Conservation (phyloP, 2,888 invertebrate species). For the Pogonocherus hispidulus region DNA sequence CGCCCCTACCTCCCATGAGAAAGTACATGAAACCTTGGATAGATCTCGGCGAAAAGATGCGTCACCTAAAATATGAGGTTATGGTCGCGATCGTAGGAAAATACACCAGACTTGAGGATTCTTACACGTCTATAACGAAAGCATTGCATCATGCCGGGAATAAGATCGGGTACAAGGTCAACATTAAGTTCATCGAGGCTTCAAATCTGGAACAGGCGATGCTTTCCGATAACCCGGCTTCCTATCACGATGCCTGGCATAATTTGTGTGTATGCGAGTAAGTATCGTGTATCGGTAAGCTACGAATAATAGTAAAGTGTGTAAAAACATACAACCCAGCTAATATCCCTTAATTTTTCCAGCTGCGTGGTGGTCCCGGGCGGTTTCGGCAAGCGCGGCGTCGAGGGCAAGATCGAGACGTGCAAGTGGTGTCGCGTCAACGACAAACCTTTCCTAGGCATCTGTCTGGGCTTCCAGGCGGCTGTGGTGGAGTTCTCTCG, state of each 20-base stretch:
- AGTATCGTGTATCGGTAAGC: too few species aligned
- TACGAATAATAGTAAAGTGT: too few species aligned
- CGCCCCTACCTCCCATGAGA: constrained; percentile 75
- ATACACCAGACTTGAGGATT: constrained; percentile 95
- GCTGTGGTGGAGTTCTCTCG: constrained; percentile 96
- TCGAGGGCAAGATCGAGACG: constrained; percentile 96
- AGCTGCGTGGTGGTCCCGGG: constrained; percentile 97
- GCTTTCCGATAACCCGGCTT: constrained; percentile 81
- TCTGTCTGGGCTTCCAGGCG: constrained; percentile 98
- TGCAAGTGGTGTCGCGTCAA: constrained; percentile 93
- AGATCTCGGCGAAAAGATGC: constrained; percentile 87
- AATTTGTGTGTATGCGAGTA: constrained; percentile 88
- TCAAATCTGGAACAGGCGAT: constrained; percentile 86
- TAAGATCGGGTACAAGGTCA: constrained; percentile 86
- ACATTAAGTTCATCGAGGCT: constrained; percentile 92
- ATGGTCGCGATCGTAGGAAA: constrained; percentile 95
- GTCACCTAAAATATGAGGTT: constrained; percentile 86
- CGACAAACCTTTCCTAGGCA: constrained; percentile 92
- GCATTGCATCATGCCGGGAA: constrained; percentile 94
- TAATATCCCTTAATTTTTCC: too few species aligned
- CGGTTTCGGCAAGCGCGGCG: constrained; percentile 96
- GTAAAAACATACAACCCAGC: too few species aligned
- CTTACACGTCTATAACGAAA: constrained; percentile 97
- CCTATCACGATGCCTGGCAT: constrained; percentile 95
- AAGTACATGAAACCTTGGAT: constrained; percentile 92